Base-by-base conservation (phyloP, 2,797 vertebrate genomes). In the Chloroceryle inda region DNA sequence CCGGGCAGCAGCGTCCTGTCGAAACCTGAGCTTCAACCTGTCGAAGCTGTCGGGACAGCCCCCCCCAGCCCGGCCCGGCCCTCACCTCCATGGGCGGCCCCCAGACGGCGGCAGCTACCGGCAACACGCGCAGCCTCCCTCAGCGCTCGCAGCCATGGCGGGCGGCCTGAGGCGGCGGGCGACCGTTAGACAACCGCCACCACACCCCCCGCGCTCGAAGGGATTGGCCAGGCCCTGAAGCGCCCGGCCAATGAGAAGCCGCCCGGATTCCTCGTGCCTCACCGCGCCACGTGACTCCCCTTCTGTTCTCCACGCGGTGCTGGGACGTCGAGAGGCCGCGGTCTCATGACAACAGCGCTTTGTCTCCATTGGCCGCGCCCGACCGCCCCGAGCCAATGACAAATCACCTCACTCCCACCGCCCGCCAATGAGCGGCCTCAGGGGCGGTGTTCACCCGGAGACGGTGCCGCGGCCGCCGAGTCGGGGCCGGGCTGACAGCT, bases 81-180 rank as follows among this genome's bases (percentile, higher is more conserved):
- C 66, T 86, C 89, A 86, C 94, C 91, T 92, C 88, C 94, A 85
- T 73, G 61, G n/a, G 49, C 31, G 13, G 37, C 20, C 27, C 75
- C 35, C 35, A 35, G 24, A 26, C 58, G 2, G 24, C n/a, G 8
- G 31, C 42, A 2, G 13, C 16, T 45, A 44, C 47, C 15, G 1
- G 6, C 26, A 7, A 18, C 53, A 3, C 23, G 38, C 31, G 15
- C 27, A 19, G 42, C 42, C 40, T 6, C 6, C 44, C 44, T 44
- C 19, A 19, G 44, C 18, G 44, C 44, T 44, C 42, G 17, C 42
- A 19, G 42, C 63, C 62, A 38, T 16, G 27, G 17, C 42, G 49
- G 9, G 16, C 35, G 14, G 13, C 37, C 84, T 58, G 33, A 35
- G 56, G 55, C 55, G 21, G 6, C 12, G 52, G 6, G 22, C 35